These are phyloP conservation scores for Drosophila aff. DNA, from an alignment of 1,140 invertebrate species.

Conservation along the genomic window DNA sequence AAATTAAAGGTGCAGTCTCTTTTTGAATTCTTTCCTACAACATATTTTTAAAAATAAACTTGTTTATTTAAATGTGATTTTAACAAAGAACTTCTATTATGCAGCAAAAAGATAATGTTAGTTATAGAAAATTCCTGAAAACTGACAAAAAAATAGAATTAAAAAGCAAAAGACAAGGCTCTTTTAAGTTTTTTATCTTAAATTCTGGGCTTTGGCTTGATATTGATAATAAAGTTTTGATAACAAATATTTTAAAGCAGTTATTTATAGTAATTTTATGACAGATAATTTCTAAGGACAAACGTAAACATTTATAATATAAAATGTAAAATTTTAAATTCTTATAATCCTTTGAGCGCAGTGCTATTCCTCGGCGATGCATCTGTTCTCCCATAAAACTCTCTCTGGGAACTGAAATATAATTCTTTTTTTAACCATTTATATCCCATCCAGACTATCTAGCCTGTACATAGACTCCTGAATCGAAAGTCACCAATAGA, in stretches of 20 bases:
- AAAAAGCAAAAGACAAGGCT: not conserved
- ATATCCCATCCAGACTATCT: not conserved
- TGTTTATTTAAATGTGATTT: not conserved
- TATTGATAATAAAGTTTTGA: not conserved
- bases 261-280: not conserved
- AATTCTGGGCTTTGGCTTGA: not conserved
- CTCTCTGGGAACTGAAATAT: too few relatives aligned
- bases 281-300: not conserved
- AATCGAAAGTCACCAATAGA: not conserved
- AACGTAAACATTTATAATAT: not conserved
- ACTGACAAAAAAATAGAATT: not conserved
- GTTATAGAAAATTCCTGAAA: not conserved
- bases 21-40: not conserved
- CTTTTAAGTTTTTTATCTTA: not conserved
- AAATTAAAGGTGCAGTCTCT: not conserved
- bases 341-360: not conserved
- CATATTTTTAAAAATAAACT: not conserved
- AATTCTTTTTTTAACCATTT: too few relatives aligned
- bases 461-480: not conserved
- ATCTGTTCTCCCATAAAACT: too few relatives aligned
- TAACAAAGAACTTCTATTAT: not conserved
- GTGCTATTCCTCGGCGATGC: not conserved
- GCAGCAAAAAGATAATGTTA: not conserved
- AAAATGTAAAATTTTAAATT: not conserved
- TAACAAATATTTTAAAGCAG: not conserved